phyloP scores from a whole-genome alignment of 1,140 invertebrate species.

The Proctacanthus coquilletti region DNA sequence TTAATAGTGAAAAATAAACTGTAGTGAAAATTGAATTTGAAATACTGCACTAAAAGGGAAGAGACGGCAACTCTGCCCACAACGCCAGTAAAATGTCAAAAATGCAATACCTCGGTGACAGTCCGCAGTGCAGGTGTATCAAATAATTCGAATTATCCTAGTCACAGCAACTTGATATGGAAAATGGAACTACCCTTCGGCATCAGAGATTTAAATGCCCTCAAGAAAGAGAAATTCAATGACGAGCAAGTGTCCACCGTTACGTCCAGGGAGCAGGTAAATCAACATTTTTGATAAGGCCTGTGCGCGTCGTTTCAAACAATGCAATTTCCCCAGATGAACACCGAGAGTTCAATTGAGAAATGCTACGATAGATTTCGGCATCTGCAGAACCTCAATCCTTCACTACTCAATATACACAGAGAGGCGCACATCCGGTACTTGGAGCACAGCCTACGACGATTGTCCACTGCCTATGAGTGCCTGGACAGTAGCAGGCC shows the following conservation, averaged over 20 bases:
- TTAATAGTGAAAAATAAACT: too few relatives aligned
- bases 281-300: constrained; percentile 9
- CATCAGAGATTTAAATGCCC: constrained; percentile 13
- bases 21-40: too few relatives aligned
- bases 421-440: constrained; percentile 48
- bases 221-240: constrained; percentile 26
- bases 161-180: constrained; percentile 1
- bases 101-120: too few relatives aligned
- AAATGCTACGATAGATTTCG: constrained; percentile 46
- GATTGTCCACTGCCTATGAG: constrained; percentile 54
- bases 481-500: constrained; percentile 84
- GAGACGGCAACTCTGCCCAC: too few relatives aligned
- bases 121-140: too few relatives aligned
- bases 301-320: not conserved
- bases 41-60: too few relatives aligned
- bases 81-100: too few relatives aligned
- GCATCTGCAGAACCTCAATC: constrained; percentile 35
- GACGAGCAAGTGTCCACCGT: constrained; percentile 33
- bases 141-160: too few relatives aligned
- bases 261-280: constrained; percentile 41
- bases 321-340: constrained; percentile 35
- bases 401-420: constrained; percentile 41
- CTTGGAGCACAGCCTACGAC: constrained; percentile 50
- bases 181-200: constrained; percentile 10
- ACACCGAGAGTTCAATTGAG: constrained; percentile 47